phyloP scores from a whole-genome alignment of 2,113 vertebrate genomes.

The Corynorhinus townsendii region DNA sequence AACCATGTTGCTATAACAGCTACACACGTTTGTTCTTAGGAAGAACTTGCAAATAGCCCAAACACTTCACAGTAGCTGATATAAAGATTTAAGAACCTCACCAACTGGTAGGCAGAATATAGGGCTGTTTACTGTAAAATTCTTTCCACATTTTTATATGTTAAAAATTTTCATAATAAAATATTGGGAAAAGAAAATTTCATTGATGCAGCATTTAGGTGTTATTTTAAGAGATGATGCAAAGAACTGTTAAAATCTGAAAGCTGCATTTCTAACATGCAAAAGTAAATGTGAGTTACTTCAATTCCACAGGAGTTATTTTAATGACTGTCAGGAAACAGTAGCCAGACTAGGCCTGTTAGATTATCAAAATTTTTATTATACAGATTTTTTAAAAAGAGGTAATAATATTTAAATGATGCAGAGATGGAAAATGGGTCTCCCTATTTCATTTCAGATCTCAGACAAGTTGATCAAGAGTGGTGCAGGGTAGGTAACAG shows the following conservation, averaged over 20 bases:
- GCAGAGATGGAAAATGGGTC: background rate
- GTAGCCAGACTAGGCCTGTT: background rate
- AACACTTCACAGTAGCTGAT: background rate
- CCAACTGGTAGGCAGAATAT: background rate
- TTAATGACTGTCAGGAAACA: conserved; percentile 9
- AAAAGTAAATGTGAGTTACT: background rate
- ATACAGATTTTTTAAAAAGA: background rate
- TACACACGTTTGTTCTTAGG: background rate
- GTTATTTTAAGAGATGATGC: background rate
- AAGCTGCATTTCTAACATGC: background rate
- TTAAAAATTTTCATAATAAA: background rate
- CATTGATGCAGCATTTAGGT: background rate
- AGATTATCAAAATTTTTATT: background rate
- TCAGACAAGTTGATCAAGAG: background rate
- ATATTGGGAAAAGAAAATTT: background rate
- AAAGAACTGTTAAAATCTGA: background rate
- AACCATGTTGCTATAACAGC: background rate
- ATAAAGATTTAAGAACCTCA: background rate
- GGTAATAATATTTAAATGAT: background rate
- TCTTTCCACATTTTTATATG: background rate
- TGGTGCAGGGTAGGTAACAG: background rate
- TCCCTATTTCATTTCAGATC: conserved; percentile 7
- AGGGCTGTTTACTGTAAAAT: background rate
- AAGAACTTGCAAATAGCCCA: background rate
- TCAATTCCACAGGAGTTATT: background rate